These are phyloP conservation scores for Apis florea DNA, from an alignment of 1,140 invertebrate genomes.

Conservation along the genomic window DNA sequence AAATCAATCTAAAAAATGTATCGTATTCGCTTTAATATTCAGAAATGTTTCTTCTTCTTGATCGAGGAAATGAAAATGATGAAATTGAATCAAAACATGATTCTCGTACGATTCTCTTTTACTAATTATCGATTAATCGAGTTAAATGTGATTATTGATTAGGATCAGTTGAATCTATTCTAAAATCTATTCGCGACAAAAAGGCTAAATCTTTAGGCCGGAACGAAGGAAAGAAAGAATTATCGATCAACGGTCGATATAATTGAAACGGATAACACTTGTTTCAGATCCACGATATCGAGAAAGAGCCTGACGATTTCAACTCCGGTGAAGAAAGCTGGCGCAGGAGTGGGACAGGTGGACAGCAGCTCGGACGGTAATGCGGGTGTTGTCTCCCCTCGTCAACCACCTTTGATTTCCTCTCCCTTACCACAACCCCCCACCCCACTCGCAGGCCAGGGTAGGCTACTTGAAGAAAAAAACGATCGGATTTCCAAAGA, in stretches of 20 bases:
- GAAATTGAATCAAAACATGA: no score
- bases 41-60: no score
- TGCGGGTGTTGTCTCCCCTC: slow-evolving; percentile 81
- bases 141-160: neutral
- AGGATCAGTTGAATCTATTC: neutral
- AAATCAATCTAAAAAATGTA: no score
- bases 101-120: neutral
- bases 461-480: slow-evolving; percentile 81
- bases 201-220: neutral
- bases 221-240: neutral
- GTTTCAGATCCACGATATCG: slow-evolving; percentile 74
- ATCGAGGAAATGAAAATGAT: no score
- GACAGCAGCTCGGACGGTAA: slow-evolving; percentile 83
- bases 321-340: slow-evolving; percentile 71
- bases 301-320: slow-evolving; percentile 70
- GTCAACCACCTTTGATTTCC: slow-evolving; percentile 78
- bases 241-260: neutral
- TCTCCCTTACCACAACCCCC: slow-evolving; percentile 78
- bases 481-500: slow-evolving; percentile 90
- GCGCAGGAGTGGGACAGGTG: slow-evolving; percentile 74
- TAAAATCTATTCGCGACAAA: neutral
- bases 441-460: slow-evolving; percentile 77
- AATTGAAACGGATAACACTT: neutral
- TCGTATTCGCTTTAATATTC: no score
- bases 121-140: no score